Percentiles rank a stretch among this genome's conserved stretches.
Evolutionary conservation across 2,888 invertebrate species (phyloP).

Genomic region (Cabera pusaria): DNA sequence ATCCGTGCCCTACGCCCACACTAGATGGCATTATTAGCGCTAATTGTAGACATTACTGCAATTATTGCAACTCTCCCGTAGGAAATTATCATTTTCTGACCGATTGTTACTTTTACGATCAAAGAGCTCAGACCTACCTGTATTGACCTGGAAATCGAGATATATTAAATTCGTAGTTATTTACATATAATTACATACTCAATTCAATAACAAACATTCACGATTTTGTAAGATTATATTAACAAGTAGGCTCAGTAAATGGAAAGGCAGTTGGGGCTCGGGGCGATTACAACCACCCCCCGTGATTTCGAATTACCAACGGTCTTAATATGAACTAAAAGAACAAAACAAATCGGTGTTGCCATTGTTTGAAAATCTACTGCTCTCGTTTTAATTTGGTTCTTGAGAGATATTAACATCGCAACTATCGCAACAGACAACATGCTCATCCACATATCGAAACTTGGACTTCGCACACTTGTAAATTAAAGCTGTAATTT

Average conservation of each 20-base stretch:
- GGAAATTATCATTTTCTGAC: slow-evolving; percentile 1
- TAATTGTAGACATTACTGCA: slow-evolving; percentile 8
- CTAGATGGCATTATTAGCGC: slow-evolving; percentile 4
- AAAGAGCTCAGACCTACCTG: slow-evolving; percentile 2
- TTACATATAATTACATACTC: slow-evolving; percentile 3
- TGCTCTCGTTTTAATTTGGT: too few species aligned
- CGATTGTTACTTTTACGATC: slow-evolving; percentile 2
- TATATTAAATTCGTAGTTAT: slow-evolving; percentile 4
- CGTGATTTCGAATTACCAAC: slow-evolving; percentile 49
- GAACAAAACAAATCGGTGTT: slow-evolving; percentile 29
- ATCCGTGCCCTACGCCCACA: not conserved
- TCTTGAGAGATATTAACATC: too few species aligned
- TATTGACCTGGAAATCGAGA: slow-evolving; percentile 2
- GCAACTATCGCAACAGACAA: too few species aligned
- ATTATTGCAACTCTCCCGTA: slow-evolving; percentile 6
- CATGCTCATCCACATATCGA: too few species aligned
- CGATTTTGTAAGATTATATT: slow-evolving; percentile 6
- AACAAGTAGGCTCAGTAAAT: slow-evolving; percentile 22
- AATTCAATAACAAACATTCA: slow-evolving; percentile 1
- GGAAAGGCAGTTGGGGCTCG: slow-evolving; percentile 26
- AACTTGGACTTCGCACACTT: too few species aligned
- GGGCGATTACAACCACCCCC: slow-evolving; percentile 40
- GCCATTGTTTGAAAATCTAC: slow-evolving; percentile 2
- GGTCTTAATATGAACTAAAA: slow-evolving; percentile 51
- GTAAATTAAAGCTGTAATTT: too few species aligned